These are phyloP conservation scores for Yponomeuta plumbellus DNA, from an alignment of 2,888 invertebrate genomes.

Conservation along the genomic window DNA sequence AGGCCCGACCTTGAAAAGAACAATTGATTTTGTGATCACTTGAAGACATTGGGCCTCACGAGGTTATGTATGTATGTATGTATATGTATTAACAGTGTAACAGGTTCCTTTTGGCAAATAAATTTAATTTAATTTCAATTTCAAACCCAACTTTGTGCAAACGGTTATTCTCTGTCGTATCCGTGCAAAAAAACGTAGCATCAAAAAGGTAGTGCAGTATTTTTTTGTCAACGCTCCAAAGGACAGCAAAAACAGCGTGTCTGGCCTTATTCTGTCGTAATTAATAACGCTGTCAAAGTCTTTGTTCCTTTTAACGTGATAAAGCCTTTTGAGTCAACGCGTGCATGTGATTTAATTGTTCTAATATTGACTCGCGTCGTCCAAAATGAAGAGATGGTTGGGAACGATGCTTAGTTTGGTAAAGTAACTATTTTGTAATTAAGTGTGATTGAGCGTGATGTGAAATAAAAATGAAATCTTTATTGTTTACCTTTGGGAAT, in stretches of 20 bases:
- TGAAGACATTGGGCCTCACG: too few species aligned
- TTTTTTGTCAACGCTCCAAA: background rate
- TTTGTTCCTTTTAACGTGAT: background rate
- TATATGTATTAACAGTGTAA: too few species aligned
- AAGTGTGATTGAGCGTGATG: too few species aligned
- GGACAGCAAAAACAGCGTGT: background rate
- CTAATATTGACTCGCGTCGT: background rate
- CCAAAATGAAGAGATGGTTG: too few species aligned
- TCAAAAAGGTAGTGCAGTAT: background rate
- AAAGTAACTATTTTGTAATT: too few species aligned
- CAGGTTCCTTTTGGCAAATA: too few species aligned
- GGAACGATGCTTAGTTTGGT: too few species aligned
- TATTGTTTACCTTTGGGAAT: too few species aligned
- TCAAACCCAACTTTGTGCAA: background rate
- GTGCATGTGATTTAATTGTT: background rate
- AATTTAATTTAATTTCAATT: background rate
- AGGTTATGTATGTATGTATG: too few species aligned
- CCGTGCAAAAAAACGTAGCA: background rate
- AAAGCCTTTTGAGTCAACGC: background rate
- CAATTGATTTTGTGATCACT: too few species aligned
- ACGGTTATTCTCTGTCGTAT: background rate
- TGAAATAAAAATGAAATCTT: too few species aligned
- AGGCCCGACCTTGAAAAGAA: too few species aligned
- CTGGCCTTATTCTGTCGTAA: background rate
- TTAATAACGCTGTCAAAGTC: background rate